Conservation (phyloP, 2,113 vertebrate genomes). For the Trichechus manatus region DNA sequence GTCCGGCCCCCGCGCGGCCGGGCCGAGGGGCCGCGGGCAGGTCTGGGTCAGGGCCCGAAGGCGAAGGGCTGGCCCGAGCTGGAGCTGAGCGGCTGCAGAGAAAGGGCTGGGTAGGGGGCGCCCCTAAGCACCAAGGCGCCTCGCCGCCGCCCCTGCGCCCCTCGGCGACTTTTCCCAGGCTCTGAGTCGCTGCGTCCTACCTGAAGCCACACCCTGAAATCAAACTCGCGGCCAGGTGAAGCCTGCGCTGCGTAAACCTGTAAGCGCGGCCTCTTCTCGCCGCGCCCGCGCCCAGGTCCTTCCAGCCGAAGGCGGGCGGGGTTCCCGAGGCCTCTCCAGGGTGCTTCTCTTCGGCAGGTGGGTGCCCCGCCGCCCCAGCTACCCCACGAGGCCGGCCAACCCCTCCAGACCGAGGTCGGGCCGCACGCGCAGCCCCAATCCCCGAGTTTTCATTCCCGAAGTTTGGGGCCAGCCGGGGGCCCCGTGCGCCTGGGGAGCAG, state of each 20-base stretch:
- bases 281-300: slow-evolving; percentile 75
- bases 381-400: not conserved
- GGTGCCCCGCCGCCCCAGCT: not conserved
- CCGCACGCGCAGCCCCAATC: not conserved
- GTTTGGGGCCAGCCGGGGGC: not conserved
- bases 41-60: not conserved
- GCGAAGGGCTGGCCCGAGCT: not conserved
- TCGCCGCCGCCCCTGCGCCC: not conserved
- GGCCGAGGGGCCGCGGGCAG: slow-evolving; percentile 18
- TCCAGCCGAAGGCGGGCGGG: slow-evolving; percentile 69
- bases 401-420: not conserved
- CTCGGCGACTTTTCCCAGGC: not conserved
- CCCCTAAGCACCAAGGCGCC: not conserved
- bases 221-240: slow-evolving; percentile 88
- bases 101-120: not conserved
- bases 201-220: slow-evolving; percentile 90
- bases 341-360: slow-evolving; percentile 62
- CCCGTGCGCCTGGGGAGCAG: not conserved
- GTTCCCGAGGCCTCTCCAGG: slow-evolving; percentile 8
- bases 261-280: slow-evolving; percentile 83
- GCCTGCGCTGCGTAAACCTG: slow-evolving; percentile 86
- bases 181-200: slow-evolving; percentile 18
- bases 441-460: not conserved
- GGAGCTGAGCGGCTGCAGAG: not conserved
- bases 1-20: not conserved